Percentiles rank a stretch among this genome's conserved stretches.
Evolutionary conservation across 2,113 vertebrate genomes (phyloP).

Genomic region (Donacobius atricapilla): DNA sequence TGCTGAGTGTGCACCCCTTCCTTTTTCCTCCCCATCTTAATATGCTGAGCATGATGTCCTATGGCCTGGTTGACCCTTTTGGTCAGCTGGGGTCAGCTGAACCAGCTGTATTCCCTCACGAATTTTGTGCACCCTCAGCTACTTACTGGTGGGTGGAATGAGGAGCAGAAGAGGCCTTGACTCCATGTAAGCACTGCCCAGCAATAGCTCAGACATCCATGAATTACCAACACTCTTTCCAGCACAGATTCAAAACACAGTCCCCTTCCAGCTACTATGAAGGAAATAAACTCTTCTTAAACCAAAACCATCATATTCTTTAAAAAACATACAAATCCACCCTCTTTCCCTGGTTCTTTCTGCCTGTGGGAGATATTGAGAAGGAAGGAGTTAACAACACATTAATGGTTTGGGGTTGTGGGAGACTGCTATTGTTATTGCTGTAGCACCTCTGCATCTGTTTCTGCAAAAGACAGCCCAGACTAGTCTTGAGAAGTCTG

Average conservation of each 20-base stretch:
- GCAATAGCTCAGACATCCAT: not conserved
- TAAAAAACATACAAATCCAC: not conserved
- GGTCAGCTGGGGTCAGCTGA: not conserved
- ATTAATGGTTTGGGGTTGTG: not conserved
- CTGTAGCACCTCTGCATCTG: not conserved
- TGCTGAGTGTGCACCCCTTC: fast-evolving
- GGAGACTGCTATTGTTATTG: not conserved
- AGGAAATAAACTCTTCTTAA: not conserved
- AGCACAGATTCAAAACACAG: not conserved
- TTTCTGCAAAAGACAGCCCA: not conserved
- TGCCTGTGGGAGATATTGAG: not conserved
- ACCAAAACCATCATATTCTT: not conserved
- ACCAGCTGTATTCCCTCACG: not conserved
- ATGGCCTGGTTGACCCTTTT: not conserved
- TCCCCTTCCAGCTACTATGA: not conserved
- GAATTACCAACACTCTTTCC: not conserved
- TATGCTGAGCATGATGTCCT: not conserved
- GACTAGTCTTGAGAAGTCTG: not conserved
- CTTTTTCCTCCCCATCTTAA: not conserved
- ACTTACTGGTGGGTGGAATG: not conserved
- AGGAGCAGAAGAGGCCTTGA: not conserved
- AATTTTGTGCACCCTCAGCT: not conserved
- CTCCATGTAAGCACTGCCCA: not conserved
- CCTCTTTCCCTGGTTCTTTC: not conserved
- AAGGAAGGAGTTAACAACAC: not conserved